Percentiles rank a stretch among this genome's conserved stretches.
phyloP scores from a whole-genome alignment of 2,797 vertebrate species.

The Pseudopleuronectes americanus region DNA sequence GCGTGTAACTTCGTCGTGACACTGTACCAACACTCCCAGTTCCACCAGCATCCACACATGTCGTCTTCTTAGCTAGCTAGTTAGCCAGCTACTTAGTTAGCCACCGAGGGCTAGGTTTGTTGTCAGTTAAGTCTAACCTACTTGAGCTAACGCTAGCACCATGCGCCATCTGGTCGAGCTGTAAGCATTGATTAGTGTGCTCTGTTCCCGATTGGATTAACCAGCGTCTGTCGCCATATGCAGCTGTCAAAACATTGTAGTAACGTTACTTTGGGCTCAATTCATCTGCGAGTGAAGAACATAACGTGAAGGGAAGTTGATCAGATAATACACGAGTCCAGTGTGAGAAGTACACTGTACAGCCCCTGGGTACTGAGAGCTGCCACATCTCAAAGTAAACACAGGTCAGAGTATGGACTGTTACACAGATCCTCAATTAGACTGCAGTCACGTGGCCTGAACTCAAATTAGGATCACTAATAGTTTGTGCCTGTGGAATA shows the following conservation, averaged over 20 bases:
- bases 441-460: too few relatives aligned
- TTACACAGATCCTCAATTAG: too few relatives aligned
- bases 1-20: neutral
- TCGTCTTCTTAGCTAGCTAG: neutral
- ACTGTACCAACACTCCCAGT: neutral
- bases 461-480: too few relatives aligned
- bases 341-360: too few relatives aligned
- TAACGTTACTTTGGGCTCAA: conserved; percentile 14
- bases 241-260: conserved; percentile 70
- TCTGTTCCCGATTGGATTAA: conserved; percentile 76
- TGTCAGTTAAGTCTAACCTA: conserved; percentile 27
- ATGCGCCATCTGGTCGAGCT: conserved; percentile 73
- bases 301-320: too few relatives aligned
- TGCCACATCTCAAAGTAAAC: neutral
- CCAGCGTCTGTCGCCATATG: conserved; percentile 54
- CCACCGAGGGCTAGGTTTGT: neutral
- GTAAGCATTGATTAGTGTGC: conserved; percentile 75
- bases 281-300: neutral
- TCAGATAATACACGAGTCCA: too few relatives aligned
- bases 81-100: neutral
- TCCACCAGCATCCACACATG: neutral
- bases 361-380: neutral
- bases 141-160: conserved; percentile 44
- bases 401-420: too few relatives aligned
- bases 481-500: too few relatives aligned